Evolutionary conservation across 1,140 invertebrate species (phyloP), one percentile per base, ranked within the genome.

Genomic region (Phymastichus coffea): DNA sequence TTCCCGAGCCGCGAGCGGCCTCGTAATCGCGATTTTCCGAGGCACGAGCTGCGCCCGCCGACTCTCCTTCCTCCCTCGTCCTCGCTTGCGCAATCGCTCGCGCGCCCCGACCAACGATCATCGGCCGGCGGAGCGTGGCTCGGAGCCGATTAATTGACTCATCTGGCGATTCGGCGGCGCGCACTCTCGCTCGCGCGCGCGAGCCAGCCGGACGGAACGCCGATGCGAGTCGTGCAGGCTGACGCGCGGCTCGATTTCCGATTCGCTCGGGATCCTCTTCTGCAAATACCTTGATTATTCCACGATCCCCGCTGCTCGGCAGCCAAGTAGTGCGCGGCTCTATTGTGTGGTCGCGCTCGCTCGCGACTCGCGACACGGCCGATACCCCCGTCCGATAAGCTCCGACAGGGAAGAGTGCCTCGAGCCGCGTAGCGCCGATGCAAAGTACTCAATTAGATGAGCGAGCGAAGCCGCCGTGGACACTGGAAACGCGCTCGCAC

Each of bases 401-500:
- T n/a, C n/a, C n/a, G n/a, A n/a, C n/a, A n/a, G n/a, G n/a, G n/a
- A n/a, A n/a, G n/a, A n/a, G n/a, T n/a, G n/a, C n/a, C n/a, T n/a
- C n/a, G n/a, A n/a, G n/a, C n/a, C n/a, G n/a, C n/a, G n/a, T n/a
- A n/a, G n/a, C n/a, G n/a, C n/a, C n/a, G n/a, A n/a, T n/a, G n/a
- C n/a, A n/a, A n/a, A n/a, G n/a, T n/a, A n/a, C n/a, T n/a, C n/a
- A n/a, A n/a, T n/a, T n/a, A n/a, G n/a, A n/a, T n/a, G n/a, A n/a
- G n/a, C n/a, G n/a, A n/a, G n/a, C n/a, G n/a, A n/a, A n/a, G n/a
- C n/a, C n/a, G n/a, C n/a, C n/a, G n/a, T n/a, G n/a, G n/a, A n/a
- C n/a, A n/a, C n/a, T n/a, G n/a, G n/a, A n/a, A n/a, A n/a, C n/a
- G 49, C 62, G 71, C 74, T 76, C 72, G 70, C 71, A 75, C 71